These are phyloP conservation scores for Sebastes itinus DNA, from an alignment of 2,797 vertebrate species.

Conservation along the genomic window DNA sequence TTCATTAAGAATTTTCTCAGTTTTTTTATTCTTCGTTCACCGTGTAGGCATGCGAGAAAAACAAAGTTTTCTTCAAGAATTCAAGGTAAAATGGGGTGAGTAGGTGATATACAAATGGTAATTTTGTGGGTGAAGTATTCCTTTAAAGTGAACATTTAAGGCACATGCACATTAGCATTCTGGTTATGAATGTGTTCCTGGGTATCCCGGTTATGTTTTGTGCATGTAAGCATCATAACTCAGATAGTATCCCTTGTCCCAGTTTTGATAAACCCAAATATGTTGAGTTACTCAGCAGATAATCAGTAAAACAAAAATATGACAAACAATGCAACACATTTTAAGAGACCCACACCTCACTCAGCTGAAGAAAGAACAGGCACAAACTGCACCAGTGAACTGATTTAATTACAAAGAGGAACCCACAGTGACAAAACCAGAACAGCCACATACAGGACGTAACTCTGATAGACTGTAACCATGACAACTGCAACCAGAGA, in stretches of 20 bases:
- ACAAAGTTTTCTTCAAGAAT: too few relatives aligned
- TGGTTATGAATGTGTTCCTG: not conserved
- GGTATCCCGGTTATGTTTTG: not conserved
- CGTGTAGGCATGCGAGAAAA: too few relatives aligned
- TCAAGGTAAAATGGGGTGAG: too few relatives aligned
- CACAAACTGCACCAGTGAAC: constrained; percentile 81
- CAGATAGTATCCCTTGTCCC: not conserved
- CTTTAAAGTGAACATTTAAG: not conserved
- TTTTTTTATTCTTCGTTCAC: too few relatives aligned
- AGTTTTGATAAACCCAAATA: not conserved
- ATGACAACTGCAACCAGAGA: constrained; percentile 58
- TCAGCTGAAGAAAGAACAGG: not conserved
- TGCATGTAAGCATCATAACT: not conserved
- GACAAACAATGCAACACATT: not conserved
- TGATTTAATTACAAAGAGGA: constrained; percentile 88
- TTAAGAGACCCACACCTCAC: not conserved
- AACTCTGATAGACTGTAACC: constrained; percentile 64
- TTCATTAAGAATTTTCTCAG: too few relatives aligned
- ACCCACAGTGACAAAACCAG: constrained; percentile 86
- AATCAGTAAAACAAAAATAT: not conserved
- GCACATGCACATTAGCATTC: not conserved
- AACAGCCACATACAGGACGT: constrained; percentile 77
- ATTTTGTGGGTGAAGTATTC: too few relatives aligned
- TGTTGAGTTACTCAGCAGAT: not conserved
- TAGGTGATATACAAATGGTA: too few relatives aligned